A percentile compares a stretch with the other conserved stretches of the same genome.
Conservation (phyloP, 2,113 vertebrate species). For the Agapornis roseicollis region DNA sequence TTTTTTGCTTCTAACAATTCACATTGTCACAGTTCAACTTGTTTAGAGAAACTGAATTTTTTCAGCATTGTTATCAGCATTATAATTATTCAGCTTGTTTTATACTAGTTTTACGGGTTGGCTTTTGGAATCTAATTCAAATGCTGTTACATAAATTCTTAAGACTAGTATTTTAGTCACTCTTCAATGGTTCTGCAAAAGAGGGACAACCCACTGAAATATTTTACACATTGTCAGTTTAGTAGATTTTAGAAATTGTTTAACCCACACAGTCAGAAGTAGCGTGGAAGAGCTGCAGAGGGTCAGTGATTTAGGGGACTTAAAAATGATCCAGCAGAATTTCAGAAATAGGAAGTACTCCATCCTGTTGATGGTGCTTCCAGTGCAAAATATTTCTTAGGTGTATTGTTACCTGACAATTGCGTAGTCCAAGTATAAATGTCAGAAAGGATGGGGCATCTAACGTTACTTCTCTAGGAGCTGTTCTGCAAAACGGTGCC, state of each 20-base stretch:
- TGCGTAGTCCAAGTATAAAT: not conserved
- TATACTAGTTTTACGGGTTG: not conserved
- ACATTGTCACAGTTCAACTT: not conserved
- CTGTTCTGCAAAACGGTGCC: not conserved
- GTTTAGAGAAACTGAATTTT: not conserved
- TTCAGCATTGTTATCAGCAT: not conserved
- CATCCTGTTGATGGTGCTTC: not conserved
- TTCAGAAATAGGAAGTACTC: not conserved
- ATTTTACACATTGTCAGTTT: not conserved
- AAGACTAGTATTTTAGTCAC: not conserved
- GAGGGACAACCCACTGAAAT: not conserved
- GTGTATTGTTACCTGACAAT: not conserved
- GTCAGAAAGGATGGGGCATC: not conserved
- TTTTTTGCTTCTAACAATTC: not conserved
- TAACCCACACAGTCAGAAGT: not conserved
- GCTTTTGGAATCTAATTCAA: not conserved
- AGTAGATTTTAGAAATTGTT: not conserved
- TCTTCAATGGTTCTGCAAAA: not conserved
- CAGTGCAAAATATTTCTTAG: not conserved
- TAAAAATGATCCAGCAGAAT: not conserved
- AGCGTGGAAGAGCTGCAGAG: not conserved
- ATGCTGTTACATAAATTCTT: not conserved
- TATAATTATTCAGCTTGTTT: not conserved
- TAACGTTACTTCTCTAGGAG: fast-evolving
- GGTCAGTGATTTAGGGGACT: not conserved